A percentile compares a stretch with the other conserved stretches of the same genome.
Evolutionary conservation across 2,113 vertebrate genomes (phyloP).

Genomic region (Noctilio leporinus): DNA sequence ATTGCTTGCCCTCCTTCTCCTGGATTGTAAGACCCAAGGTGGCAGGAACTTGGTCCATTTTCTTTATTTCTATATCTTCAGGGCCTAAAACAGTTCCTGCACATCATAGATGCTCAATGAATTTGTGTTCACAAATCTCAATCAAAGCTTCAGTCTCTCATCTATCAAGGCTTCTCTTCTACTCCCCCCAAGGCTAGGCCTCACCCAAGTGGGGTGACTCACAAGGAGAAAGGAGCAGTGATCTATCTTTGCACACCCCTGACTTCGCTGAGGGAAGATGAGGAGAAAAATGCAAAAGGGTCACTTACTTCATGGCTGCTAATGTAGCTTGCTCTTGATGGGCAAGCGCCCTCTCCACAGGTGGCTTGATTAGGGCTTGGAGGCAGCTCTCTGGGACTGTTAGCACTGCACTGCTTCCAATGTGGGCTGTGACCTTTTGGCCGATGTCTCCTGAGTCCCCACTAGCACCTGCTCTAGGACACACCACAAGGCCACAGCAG

Average conservation of each 20-base stretch:
- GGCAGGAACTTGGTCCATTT: not conserved
- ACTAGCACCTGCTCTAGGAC: not conserved
- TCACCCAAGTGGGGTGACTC: not conserved
- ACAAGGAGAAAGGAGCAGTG: not conserved
- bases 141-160: not conserved
- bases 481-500: rapidly evolving
- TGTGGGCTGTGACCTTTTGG: not conserved
- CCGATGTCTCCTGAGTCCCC: not conserved
- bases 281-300: not conserved
- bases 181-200: not conserved
- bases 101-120: not conserved
- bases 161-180: not conserved
- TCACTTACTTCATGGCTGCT: no score
- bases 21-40: not conserved
- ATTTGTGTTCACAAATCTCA: not conserved
- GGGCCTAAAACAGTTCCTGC: not conserved
- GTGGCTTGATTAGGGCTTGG: not conserved
- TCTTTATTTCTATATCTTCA: not conserved
- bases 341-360: rapidly evolving
- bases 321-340: not conserved
- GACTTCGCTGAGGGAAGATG: not conserved
- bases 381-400: not conserved
- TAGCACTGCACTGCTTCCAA: not conserved
- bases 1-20: no score
- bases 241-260: not conserved